Evolutionary conservation across 2,888 invertebrate species (phyloP), one percentile per base, ranked within the genome.

Genomic region (Marronus borbonicus): DNA sequence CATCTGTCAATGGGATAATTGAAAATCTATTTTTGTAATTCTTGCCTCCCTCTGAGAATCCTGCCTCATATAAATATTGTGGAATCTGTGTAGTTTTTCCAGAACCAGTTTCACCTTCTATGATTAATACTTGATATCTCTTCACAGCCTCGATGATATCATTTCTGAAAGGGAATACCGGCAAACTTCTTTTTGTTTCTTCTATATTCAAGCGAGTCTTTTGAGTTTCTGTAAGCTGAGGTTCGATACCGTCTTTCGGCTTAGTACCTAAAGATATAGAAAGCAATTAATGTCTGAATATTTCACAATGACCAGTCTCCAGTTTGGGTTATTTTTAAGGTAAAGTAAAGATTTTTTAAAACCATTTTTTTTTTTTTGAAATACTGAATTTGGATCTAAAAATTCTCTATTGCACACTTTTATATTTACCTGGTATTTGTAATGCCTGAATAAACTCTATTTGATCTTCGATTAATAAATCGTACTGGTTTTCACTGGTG

Each of bases 51-150:
- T 92, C 89, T 1, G 96, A 95, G 85, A 95, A 97, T 2, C 97
- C 99, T 66, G 98, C 95, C 86, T 99, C 98, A 87, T 98, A 94
- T 10, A 99, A 91, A 89, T 99, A 99, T 88, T 99, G 99, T 0
- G 99, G 99, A 83, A 99, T 97, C 90, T 99, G 99, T 8, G 99
- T 99, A 0, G 99, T 99, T 92, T 99, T 99, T 3, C 99, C 99
- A 12, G 98, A 98, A 0, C 99, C 99, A 5, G 99, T 99, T 90
- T 99, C 98, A 76, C 99, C 99, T 90, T 98, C 98, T 80, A 99
- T 96, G 83, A 99, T 98, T 31, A 99, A 90, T 85, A 93, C 92
- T 89, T 97, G 96, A 89, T 96, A 95, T 81, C 95, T 94, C 85
- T 90, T 92, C n/a, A 99, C 95, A 12, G 99, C 98, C 83, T 94